Evolutionary conservation across 2,797 vertebrate genomes (phyloP), one percentile per base, ranked within the genome.

Genomic region (Percopsis omiscomaycus): DNA sequence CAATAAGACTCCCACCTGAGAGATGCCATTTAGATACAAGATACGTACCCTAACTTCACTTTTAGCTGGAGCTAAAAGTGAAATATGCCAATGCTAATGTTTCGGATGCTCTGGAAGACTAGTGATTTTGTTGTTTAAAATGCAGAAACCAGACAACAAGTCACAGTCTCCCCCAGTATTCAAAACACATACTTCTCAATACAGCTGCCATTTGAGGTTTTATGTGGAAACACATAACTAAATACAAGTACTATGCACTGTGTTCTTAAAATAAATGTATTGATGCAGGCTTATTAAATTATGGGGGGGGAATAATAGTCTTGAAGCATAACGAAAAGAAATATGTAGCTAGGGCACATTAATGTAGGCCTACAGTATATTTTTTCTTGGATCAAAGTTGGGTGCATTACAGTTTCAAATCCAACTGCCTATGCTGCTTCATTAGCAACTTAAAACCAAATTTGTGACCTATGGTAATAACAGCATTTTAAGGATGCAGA

Each of bases 111-210:
- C 63, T 96, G 95, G 95, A 96, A 95, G 95, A 96, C 94, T 95
- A 94, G 94, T 96, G 95, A 96, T 96, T 95, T 95, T 95, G 95
- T 96, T 96, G 95, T 95, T 94, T 86, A 93, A 79, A 91, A 78
- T 66, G 75, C 77, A 82, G 79, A 82, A 68, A 60, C 79, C 88
- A 86, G 91, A 93, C 95, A 95, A 95, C 95, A 95, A 95, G 89
- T 96, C 94, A 88, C 91, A 94, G 95, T 96, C 95, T 95, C 81
- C 95, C 94, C 79, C 89, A 94, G 53, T 91, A 92, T 67, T 59
- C 75, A 79, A 73, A 70, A 45, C 59, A 48, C 22, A 12, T 11
- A 46, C 74, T 57, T 47, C 63, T 48, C 61, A 54, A 13, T 52
- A 14, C 50, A 42, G 12, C 13, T 52, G n/a, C 59, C 49, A 15